Percentiles rank a stretch among this genome's conserved stretches.
Conservation (phyloP, 2,888 invertebrate species). For the Standfussiana lucernea region DNA sequence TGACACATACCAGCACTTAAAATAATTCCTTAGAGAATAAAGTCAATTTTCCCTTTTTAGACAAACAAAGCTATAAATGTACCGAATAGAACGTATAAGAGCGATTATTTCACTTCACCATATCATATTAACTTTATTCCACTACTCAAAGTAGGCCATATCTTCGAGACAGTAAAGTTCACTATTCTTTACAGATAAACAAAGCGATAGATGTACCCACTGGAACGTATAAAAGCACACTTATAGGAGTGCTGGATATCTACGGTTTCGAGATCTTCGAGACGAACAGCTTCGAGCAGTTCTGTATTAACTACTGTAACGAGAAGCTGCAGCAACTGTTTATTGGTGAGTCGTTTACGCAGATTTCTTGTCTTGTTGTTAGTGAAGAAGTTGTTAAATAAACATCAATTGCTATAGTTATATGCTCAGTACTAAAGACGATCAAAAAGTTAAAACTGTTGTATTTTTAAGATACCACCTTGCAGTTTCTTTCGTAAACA, state of each 20-base stretch:
- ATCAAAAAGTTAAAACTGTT: no score
- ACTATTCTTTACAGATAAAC: constrained; percentile 92
- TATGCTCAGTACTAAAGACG: no score
- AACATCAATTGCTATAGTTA: not conserved
- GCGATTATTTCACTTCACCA: not conserved
- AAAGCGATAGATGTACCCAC: constrained; percentile 95
- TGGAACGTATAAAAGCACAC: constrained; percentile 92
- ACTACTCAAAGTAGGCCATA: not conserved
- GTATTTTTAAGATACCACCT: no score
- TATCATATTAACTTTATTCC: not conserved
- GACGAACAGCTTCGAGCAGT: constrained; percentile 99
- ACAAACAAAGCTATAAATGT: not conserved
- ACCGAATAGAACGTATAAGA: not conserved
- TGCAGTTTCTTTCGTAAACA: no score
- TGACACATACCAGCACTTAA: not conserved
- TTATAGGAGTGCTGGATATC: constrained; percentile 99
- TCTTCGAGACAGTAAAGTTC: not conserved
- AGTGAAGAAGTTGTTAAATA: not conserved
- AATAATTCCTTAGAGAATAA: not conserved
- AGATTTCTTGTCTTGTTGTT: not conserved
- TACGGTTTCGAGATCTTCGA: constrained; percentile 99
- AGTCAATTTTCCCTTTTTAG: not conserved
- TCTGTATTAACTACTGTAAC: constrained; percentile 99
- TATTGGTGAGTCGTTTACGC: constrained; percentile 91
- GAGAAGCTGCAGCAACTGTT: constrained; percentile 99